These are phyloP conservation scores for Erythrolamprus reginae DNA, from an alignment of 2,113 vertebrate genomes.

Conservation along the genomic window DNA sequence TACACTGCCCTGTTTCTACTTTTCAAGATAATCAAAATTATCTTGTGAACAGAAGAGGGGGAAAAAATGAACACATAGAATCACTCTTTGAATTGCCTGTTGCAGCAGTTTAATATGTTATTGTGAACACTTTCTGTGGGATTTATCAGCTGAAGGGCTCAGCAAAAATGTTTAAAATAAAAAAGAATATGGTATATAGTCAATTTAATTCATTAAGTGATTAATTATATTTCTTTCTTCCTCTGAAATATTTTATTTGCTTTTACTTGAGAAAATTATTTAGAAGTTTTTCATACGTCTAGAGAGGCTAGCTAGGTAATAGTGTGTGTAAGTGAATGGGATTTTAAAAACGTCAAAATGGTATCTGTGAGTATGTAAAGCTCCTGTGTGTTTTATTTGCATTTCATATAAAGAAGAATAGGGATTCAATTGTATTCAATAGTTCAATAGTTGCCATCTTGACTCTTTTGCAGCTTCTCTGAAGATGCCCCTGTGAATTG, in stretches of 20 bases:
- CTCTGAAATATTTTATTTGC: neutral
- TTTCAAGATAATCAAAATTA: neutral
- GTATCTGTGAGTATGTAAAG: neutral
- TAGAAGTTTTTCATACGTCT: neutral
- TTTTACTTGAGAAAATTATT: neutral
- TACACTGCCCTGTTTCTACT: neutral
- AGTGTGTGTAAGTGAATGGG: rapidly evolving
- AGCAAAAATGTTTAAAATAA: neutral
- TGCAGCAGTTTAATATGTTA: neutral
- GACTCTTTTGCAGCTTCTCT: neutral
- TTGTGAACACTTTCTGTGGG: neutral
- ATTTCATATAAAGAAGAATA: neutral
- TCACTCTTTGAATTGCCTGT: neutral
- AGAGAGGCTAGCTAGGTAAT: neutral
- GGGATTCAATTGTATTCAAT: neutral
- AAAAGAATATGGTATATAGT: neutral
- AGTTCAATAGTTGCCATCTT: neutral
- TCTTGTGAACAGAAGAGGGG: neutral
- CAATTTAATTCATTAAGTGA: neutral
- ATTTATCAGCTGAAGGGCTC: neutral
- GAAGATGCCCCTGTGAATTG: neutral
- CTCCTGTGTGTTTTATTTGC: neutral
- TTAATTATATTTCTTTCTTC: neutral
- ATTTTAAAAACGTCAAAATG: neutral
- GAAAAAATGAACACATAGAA: neutral